Base-by-base conservation (phyloP, 2,113 vertebrate species). In the Sylvilagus bachmani region DNA sequence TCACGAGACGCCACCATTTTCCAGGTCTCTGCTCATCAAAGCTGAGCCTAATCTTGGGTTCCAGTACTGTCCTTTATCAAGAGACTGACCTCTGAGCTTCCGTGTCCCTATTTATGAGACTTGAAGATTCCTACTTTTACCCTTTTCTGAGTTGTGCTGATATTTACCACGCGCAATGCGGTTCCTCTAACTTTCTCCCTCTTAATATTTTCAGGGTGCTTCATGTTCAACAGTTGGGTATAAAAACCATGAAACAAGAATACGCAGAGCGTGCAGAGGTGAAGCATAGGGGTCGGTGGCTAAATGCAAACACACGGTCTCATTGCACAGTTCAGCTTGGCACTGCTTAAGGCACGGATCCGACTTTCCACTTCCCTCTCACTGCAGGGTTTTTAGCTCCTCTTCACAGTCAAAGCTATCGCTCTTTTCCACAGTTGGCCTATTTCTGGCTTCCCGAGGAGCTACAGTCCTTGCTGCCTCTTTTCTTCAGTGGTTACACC, bases 371-470 rank as follows among this genome's bases (percentile, higher is more conserved):
- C 58, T 83, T 96, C 79, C 92, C 5, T 10, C 16, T 94, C 58
- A 71, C n/a, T 71, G 3, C 24, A 85, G 69, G 3, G 14, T 70
- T 51, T 91, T 69, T 58, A 80, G 44, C 21, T 22, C 62, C n/a
- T 82, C 24, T 13, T 24, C 11, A 12, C 19, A 21, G 5, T 44
- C 10, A 74, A 73, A 84, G 19, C 14, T 25, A 2, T n/a, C 51
- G 14, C 17, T 89, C 13, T 89, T 93, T 89, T 71, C 62, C 31
- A 86, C 27, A 31, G 3, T 84, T 61, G 21, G 5, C n/a, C 44
- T 55, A 19, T 73, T 90, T 69, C 14, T 55, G 66, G 22, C 92
- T 93, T 77, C n/a, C 58, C 44, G 61, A 90, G 64, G 49, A 96
- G 93, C 58, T n/a, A 11, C 1, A 1, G 17, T 10, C 1, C 2